Base-by-base conservation (phyloP, 2,797 vertebrate species). In the Xenops minutus region DNA sequence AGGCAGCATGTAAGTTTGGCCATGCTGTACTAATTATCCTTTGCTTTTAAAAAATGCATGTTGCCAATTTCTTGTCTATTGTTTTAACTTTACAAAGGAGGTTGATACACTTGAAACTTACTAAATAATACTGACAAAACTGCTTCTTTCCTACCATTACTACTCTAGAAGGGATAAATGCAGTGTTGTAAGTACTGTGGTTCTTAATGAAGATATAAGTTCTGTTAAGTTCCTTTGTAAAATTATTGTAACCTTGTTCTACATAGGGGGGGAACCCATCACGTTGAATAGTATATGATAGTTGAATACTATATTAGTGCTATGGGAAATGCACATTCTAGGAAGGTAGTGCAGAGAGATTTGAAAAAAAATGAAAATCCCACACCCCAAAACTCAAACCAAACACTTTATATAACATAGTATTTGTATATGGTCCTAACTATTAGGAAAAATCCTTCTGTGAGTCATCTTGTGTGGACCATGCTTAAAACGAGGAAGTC, bases 1-100 rank as follows among this genome's bases (percentile, higher is more conserved):
- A 97, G 98, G 98, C 97, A 96, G 98, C 98, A 97, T 98, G 99
- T 99, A 98, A 98, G 99, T 99, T 97, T 98, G 97, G 97, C 97
- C 68, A 93, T 67, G 94, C 97, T 95, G 68, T 82, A 98, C 97
- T 98, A 98, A 98, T 96, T 91, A 89, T 82, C 62, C 88, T 95
- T 92, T 76, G 96, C 94, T 97, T 89, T 93, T 86, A 91, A 82
- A 88, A 94, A 88, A 84, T 91, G 97, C 97, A 98, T 97, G 98
- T 87, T 93, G 84, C 96, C 81, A 37, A 21, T 96, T 96, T 96
- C 96, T 96, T 94, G 48, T 85, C 93, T 93, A 1, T 95, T 63
- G 52, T 93, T 95, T 92, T 69, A 89, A 93, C 82, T 76, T 85
- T 61, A 72, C 54, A 67, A 72, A 52, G 1, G 14, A 78, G 37